These are phyloP conservation scores for Onychomys leucogaster DNA, from an alignment of 2,797 vertebrate genomes.

Conservation along the genomic window DNA sequence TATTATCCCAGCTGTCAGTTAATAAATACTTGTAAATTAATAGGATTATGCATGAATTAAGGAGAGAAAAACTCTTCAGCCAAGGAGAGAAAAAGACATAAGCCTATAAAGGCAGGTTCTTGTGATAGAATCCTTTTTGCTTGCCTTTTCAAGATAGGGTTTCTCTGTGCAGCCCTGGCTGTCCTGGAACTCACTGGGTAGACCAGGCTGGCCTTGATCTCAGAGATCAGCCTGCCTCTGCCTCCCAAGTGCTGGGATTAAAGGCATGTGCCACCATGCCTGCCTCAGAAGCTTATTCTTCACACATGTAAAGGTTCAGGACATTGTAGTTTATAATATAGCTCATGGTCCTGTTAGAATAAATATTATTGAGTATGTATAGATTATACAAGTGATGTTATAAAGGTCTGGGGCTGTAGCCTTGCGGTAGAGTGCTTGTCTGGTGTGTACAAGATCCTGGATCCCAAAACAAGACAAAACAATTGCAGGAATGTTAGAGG, in stretches of 20 bases:
- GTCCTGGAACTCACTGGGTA: background rate
- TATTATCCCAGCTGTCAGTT: background rate
- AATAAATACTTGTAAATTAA: constrained; percentile 52
- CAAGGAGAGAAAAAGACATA: background rate
- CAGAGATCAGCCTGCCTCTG: background rate
- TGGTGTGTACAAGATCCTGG: background rate
- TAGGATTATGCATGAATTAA: constrained; percentile 23
- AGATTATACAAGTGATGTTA: background rate
- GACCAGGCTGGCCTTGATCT: background rate
- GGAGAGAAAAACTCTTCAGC: constrained; percentile 50
- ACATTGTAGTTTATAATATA: background rate
- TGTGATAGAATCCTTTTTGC: background rate
- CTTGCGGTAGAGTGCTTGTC: background rate
- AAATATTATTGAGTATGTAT: background rate
- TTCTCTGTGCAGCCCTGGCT: background rate
- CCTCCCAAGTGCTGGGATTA: background rate
- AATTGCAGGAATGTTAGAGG: background rate
- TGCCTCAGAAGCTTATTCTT: background rate
- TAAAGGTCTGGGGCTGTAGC: background rate
- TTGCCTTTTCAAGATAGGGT: background rate
- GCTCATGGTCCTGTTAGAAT: background rate
- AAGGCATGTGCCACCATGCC: background rate
- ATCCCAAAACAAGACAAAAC: background rate
- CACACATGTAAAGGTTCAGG: background rate
- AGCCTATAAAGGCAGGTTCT: background rate